phyloP scores from a whole-genome alignment of 1,140 invertebrate genomes.

The Bombus polaris region DNA sequence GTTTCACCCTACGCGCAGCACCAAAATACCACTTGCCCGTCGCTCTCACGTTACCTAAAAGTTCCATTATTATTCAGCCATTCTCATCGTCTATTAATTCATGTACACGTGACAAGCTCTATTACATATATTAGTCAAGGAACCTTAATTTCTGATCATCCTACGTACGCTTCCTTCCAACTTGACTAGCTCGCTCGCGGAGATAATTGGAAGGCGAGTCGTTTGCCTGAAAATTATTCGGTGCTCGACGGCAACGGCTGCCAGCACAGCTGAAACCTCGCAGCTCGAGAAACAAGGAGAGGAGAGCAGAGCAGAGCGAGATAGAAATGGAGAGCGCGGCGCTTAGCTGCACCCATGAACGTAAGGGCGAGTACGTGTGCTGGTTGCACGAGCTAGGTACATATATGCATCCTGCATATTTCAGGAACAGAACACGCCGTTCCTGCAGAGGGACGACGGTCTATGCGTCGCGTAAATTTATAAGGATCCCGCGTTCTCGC shows the following conservation, averaged over 20 bases:
- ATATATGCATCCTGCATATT: conserved; percentile 43
- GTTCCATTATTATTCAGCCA: too few relatives aligned
- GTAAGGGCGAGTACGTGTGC: background rate
- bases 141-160: too few relatives aligned
- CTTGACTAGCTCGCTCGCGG: background rate
- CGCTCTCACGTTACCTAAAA: too few relatives aligned
- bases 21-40: too few relatives aligned
- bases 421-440: conserved; percentile 18
- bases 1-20: too few relatives aligned
- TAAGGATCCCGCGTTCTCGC: conserved; percentile 29
- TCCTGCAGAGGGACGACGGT: background rate
- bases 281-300: too few relatives aligned
- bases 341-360: background rate
- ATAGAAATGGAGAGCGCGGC: background rate
- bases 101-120: too few relatives aligned
- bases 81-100: too few relatives aligned
- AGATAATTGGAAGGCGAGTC: background rate
- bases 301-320: too few relatives aligned
- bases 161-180: too few relatives aligned
- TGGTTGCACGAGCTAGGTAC: background rate
- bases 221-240: background rate
- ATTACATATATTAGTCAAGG: too few relatives aligned
- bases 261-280: background rate
- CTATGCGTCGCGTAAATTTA: conserved; percentile 55
- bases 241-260: background rate